These are phyloP conservation scores for Apodemia duryi DNA, from an alignment of 2,888 invertebrate species.

Conservation along the genomic window DNA sequence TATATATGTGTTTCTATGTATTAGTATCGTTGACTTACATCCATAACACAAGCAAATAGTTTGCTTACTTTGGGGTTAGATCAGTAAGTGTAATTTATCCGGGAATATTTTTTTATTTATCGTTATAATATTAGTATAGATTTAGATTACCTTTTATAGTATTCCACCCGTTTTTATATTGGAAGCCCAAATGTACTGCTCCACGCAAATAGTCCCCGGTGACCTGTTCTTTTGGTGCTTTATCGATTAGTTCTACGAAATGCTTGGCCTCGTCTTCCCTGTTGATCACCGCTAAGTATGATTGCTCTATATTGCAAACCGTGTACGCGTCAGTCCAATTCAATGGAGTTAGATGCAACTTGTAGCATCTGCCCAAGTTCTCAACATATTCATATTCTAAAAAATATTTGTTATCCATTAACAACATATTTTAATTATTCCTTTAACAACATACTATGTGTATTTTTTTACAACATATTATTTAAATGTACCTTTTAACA, in stretches of 20 bases:
- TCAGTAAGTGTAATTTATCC: too few relatives aligned
- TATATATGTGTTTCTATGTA: too few relatives aligned
- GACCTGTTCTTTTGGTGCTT: slow-evolving; percentile 41
- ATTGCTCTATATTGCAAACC: slow-evolving; percentile 50
- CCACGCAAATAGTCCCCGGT: slow-evolving; percentile 38
- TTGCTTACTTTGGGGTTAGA: too few relatives aligned
- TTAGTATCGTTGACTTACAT: too few relatives aligned
- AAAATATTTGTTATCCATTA: slow-evolving; percentile 25
- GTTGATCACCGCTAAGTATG: slow-evolving; percentile 52
- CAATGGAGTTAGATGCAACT: slow-evolving; percentile 48
- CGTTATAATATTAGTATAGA: too few relatives aligned
- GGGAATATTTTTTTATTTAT: too few relatives aligned
- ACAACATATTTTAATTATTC: not conserved
- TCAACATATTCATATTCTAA: slow-evolving; percentile 49
- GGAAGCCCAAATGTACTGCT: slow-evolving; percentile 43
- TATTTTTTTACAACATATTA: too few relatives aligned
- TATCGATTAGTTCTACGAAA: slow-evolving; percentile 41
- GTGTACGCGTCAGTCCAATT: slow-evolving; percentile 55
- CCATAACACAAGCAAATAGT: too few relatives aligned
- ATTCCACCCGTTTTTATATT: slow-evolving; percentile 39
- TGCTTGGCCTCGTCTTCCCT: slow-evolving; percentile 44
- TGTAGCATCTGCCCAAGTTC: slow-evolving; percentile 50
- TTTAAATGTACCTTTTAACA: too few relatives aligned
- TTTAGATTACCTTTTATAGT: slow-evolving; percentile 44
- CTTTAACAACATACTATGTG: too few relatives aligned